Evolutionary conservation across 2,888 invertebrate genomes (phyloP), one percentile per base, ranked within the genome.

Genomic region (Drosophila falleni): DNA sequence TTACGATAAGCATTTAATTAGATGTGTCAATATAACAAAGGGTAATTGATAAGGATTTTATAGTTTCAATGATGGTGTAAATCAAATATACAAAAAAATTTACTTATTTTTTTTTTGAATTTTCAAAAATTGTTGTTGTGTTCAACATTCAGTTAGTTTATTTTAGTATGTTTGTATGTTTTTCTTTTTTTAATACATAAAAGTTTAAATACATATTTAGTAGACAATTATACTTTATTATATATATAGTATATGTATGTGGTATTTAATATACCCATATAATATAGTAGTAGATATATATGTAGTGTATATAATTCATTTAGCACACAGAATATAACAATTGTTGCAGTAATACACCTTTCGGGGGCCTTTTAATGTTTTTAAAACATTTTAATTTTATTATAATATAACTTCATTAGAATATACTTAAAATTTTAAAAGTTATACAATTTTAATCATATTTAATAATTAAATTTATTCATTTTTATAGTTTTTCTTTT

Each of bases 21-120:
- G 56, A 54, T 54, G 15, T 60, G 67, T 56, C 6, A 53, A 56
- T 42, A 15, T 51, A 65, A 63, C 41, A 54, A 68, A 60, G 63
- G 15, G 9, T 13, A 74, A 47, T 68, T 55, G 10, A 23, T 44
- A 44, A 31, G 44, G 41, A 23, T 51, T 31, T 62, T 49, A 54
- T 61, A 74, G 54, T 84, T 88, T 89, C 75, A 90, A 89, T 90
- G 91, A 90, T 91, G 90, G 91, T 91, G 90, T 91, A 90, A 90
- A 89, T 87, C 78, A 85, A 78, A 79, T 78, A 80, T 78, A 86
- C 79, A 83, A 79, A 80, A 77, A 70, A 69, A 46, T 65, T 65
- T 53, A 11, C 16, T 47, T 10, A 23, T 10, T 26, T 35, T 47
- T 58, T 13, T 26, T 10, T 26, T 26, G n/a, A 31, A 23, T 15